Percentiles rank a stretch among this genome's conserved stretches.
Conservation (phyloP, 2,888 invertebrate species). For the Ornithoptera priamus region DNA sequence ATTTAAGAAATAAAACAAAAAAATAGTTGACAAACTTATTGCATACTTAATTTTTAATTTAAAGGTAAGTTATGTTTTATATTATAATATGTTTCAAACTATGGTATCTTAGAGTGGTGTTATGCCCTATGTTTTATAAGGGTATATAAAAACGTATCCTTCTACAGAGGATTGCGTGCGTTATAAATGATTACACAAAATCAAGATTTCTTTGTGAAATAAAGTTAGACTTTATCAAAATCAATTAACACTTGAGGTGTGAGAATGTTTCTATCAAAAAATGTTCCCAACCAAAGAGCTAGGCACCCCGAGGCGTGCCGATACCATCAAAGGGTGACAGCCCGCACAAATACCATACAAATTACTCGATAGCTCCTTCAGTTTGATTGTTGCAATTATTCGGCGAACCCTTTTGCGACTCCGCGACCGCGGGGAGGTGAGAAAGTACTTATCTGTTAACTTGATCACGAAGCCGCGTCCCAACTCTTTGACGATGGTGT, state of each 20-base stretch:
- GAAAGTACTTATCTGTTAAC: constrained; percentile 73
- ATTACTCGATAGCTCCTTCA: constrained; percentile 77
- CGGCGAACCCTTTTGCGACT: constrained; percentile 74
- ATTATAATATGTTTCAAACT: background rate
- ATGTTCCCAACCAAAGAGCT: constrained; percentile 56
- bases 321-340: constrained; percentile 77
- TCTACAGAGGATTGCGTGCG: too few relatives aligned
- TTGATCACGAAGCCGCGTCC: constrained; percentile 56
- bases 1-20: too few relatives aligned
- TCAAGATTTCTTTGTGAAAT: background rate
- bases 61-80: background rate
- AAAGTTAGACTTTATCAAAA: constrained; percentile 35
- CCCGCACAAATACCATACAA: constrained; percentile 80
- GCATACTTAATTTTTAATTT: too few relatives aligned
- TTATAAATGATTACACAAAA: background rate
- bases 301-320: constrained; percentile 68
- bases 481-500: constrained; percentile 74
- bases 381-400: constrained; percentile 80
- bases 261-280: constrained; percentile 67
- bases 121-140: background rate
- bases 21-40: too few relatives aligned
- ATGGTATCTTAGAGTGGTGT: background rate
- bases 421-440: constrained; percentile 74
- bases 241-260: constrained; percentile 62
- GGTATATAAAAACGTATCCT: too few relatives aligned